Evolutionary conservation across 2,113 vertebrate species (phyloP).

Genomic region (Dicaeum eximium): DNA sequence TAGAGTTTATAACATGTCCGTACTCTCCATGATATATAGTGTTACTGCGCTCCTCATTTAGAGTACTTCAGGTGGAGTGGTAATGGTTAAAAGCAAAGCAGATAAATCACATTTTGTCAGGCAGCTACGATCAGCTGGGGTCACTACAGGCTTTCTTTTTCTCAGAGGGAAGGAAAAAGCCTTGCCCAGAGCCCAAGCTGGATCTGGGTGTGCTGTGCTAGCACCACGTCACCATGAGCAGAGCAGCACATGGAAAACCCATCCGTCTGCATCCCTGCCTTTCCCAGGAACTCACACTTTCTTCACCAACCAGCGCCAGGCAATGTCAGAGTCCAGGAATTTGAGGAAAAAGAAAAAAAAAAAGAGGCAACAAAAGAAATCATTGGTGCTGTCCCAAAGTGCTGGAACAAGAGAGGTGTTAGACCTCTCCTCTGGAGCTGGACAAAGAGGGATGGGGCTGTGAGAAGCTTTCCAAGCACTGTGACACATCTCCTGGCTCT

Average conservation of each 20-base stretch:
- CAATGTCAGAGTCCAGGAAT: neutral
- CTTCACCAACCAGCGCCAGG: neutral
- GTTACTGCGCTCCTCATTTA: neutral
- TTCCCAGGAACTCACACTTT: neutral
- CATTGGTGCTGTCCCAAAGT: neutral
- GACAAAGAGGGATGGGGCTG: neutral
- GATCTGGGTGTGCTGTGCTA: neutral
- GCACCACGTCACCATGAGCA: fast-evolving
- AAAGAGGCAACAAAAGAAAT: neutral
- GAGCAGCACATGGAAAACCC: neutral
- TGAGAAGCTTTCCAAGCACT: neutral
- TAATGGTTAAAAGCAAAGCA: neutral
- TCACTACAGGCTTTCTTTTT: neutral
- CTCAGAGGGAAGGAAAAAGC: neutral
- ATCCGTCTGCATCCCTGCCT: neutral
- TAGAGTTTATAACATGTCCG: neutral
- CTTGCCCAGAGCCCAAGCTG: fast-evolving
- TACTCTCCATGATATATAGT: neutral
- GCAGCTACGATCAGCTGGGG: neutral
- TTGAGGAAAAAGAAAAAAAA: neutral
- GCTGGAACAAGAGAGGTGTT: neutral
- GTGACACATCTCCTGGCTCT: neutral
- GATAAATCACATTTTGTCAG: neutral
- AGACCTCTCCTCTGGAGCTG: fast-evolving
- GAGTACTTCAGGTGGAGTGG: neutral